These are phyloP conservation scores for Hyposoter didymator DNA, from an alignment of 2,888 invertebrate genomes.

Conservation along the genomic window DNA sequence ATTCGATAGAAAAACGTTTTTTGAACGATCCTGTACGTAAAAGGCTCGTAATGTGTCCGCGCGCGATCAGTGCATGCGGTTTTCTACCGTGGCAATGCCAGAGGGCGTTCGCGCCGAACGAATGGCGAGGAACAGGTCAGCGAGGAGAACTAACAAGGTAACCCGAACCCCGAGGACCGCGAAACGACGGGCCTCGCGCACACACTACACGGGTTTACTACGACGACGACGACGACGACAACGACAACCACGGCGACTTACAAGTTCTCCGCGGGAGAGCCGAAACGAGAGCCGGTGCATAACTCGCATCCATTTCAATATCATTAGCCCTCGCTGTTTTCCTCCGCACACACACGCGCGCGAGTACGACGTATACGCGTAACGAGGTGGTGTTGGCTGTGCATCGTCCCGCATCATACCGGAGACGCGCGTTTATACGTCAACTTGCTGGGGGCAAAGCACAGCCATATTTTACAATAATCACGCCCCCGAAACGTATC, in stretches of 20 bases:
- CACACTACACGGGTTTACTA: constrained; percentile 52
- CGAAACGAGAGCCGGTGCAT: constrained; percentile 78
- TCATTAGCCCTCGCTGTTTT: constrained; percentile 77
- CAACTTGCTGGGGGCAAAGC: constrained; percentile 14
- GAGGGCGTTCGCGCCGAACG: constrained; percentile 73
- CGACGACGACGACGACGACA: constrained; percentile 45
- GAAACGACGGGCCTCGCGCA: constrained; percentile 48
- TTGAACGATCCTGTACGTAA: neutral
- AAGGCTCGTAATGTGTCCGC: constrained; percentile 14
- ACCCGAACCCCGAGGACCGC: constrained; percentile 76
- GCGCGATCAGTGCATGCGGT: constrained; percentile 50
- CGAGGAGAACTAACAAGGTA: constrained; percentile 82
- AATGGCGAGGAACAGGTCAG: constrained; percentile 74
- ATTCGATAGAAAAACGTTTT: neutral
- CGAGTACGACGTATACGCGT: neutral
- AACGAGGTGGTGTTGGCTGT: neutral
- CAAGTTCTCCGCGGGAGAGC: constrained; percentile 71
- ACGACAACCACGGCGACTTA: constrained; percentile 29
- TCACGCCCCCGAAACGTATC: constrained; percentile 62
- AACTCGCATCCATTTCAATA: constrained; percentile 82
- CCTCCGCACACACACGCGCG: neutral
- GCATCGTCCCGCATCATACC: neutral
- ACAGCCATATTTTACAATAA: constrained; percentile 67
- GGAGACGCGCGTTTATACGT: neutral
- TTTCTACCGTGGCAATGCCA: constrained; percentile 67